Evolutionary conservation across 2,888 invertebrate species (phyloP), one percentile per base, ranked within the genome.

Genomic region (Campoplex nolae): DNA sequence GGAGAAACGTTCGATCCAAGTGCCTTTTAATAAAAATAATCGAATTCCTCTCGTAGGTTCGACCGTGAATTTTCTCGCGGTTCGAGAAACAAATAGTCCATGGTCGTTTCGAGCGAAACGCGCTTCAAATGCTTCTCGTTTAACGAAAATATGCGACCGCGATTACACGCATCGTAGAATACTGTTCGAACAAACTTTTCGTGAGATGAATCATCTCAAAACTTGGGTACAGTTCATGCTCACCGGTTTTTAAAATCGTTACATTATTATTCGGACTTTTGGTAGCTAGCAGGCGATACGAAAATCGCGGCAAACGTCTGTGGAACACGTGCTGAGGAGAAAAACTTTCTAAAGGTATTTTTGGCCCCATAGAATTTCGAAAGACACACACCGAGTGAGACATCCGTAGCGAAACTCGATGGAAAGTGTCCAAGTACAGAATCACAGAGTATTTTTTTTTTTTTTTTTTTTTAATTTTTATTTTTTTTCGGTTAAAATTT

Each of bases 281-380:
- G 62, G 62, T 23, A 23, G 23, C 23, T 23, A 23, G 23, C 48
- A 45, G 54, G 62, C 56, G 48, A 38, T 28, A 45, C 75, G 79
- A 79, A 68, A 71, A 62, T 45, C 38, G 74, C 32, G 42, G 45
- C 48, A 45, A 80, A 76, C 79, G 70, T 76, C 83, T 80, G 79
- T 51, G 38, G 58, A 76, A 75, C 83, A 83, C 79, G 86, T 86
- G 86, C 65, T 67, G 45, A 56, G 71, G 28, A 38, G 71, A 71
- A 28, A 83, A 51, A 83, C 86, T 76, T 80, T 86, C 76, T 76
- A 80, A 83, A 83, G 62, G 32, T 62, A 62, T 16, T 16, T 62
- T 62, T 32, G 62, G 13, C 62, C 16, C 13, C 32, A 16, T 32
- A 32, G 51, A 42, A 67, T 67, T 48, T 48, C 3, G 51, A 32